Evolutionary conservation across 2,888 invertebrate species (phyloP).

Genomic region (Erynnis tages): DNA sequence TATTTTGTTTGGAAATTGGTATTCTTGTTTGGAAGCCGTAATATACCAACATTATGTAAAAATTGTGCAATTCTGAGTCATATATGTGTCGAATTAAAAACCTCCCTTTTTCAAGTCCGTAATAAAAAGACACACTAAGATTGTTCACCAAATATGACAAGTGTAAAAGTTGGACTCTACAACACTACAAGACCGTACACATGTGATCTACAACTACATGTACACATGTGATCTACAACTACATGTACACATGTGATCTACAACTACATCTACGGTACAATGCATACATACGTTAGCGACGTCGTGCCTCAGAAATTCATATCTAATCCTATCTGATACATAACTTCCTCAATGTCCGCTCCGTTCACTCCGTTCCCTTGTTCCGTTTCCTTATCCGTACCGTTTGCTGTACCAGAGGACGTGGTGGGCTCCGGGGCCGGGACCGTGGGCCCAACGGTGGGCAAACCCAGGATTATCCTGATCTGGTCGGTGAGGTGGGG

Average conservation of each 20-base stretch:
- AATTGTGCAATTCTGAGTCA: too few species aligned
- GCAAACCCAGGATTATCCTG: slow-evolving; percentile 85
- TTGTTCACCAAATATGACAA: too few species aligned
- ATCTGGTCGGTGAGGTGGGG: slow-evolving; percentile 87
- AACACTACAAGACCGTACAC: too few species aligned
- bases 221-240: neutral
- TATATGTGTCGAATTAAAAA: too few species aligned
- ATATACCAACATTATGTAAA: too few species aligned
- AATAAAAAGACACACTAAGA: too few species aligned
- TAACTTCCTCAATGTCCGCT: slow-evolving; percentile 77
- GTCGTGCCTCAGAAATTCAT: slow-evolving; percentile 74
- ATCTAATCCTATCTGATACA: slow-evolving; percentile 81
- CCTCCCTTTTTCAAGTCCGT: too few species aligned
- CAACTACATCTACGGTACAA: slow-evolving; percentile 17
- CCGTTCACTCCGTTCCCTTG: slow-evolving; percentile 36
- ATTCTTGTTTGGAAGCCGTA: too few species aligned
- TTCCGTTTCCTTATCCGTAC: slow-evolving; percentile 37
- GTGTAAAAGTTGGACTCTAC: too few species aligned
- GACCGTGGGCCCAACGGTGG: slow-evolving; percentile 40
- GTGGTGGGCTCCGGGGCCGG: slow-evolving; percentile 31
- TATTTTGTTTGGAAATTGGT: too few species aligned
- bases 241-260: slow-evolving; percentile 25
- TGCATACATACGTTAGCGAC: slow-evolving; percentile 31
- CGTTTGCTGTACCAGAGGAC: slow-evolving; percentile 41
- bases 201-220: neutral